Conservation (phyloP, 2,797 vertebrate genomes). For the Microtus obscurus region DNA sequence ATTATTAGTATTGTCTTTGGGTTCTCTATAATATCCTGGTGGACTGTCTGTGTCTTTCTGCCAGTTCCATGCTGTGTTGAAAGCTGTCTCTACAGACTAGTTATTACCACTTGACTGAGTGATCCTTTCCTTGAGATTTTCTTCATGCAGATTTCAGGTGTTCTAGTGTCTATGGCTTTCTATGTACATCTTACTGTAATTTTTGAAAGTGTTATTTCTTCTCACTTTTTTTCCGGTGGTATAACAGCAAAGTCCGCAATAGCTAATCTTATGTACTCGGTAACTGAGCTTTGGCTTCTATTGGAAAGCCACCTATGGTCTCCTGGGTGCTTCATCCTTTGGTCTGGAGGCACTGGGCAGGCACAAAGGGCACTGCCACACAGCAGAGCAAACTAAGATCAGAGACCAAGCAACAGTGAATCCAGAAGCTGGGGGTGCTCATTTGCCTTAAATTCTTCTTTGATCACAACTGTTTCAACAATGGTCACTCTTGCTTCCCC, state of each 20-base stretch:
- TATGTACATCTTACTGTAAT: not conserved
- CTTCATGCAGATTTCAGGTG: not conserved
- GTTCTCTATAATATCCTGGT: not conserved
- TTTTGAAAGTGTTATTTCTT: not conserved
- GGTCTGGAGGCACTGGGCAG: not conserved
- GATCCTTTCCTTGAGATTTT: not conserved
- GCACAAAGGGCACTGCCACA: not conserved
- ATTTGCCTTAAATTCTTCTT: not conserved
- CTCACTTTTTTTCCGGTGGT: not conserved
- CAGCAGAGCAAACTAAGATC: not conserved
- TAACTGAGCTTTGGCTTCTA: not conserved
- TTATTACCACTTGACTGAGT: not conserved
- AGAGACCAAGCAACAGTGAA: not conserved
- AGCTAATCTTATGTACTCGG: not conserved
- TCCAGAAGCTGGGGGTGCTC: not conserved
- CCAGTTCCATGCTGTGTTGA: not conserved
- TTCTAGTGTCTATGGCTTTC: not conserved
- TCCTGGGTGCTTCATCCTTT: not conserved
- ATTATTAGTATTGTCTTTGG: not conserved
- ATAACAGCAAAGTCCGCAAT: not conserved
- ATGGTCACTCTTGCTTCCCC: not conserved
- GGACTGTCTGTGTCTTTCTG: not conserved
- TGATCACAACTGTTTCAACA: not conserved
- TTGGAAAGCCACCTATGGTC: not conserved
- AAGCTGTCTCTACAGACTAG: not conserved